Percentiles rank a stretch among this genome's conserved stretches.
Conservation (phyloP, 2,888 invertebrate genomes). For the Synanthedon formicaeformis region DNA sequence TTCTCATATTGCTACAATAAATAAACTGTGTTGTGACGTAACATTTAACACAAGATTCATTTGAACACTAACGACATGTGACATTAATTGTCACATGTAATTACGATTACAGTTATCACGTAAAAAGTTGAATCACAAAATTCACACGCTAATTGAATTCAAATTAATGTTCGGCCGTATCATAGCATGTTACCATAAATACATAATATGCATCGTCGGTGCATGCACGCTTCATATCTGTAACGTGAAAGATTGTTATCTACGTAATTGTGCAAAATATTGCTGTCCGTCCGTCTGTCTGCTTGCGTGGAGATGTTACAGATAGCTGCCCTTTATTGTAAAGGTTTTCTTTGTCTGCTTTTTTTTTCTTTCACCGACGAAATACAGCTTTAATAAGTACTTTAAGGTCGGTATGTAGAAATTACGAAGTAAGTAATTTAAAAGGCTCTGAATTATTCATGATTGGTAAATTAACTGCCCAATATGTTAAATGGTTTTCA, state of each 20-base stretch:
- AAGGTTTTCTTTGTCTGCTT: constrained; percentile 6
- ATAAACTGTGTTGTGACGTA: too few relatives aligned
- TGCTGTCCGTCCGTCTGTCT: constrained; percentile 37
- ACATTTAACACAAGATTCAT: too few relatives aligned
- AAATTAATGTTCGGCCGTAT: background rate
- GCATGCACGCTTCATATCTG: constrained; percentile 40
- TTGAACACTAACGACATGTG: background rate
- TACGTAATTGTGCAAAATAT: constrained; percentile 57
- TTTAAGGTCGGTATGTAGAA: background rate
- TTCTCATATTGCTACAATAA: too few relatives aligned
- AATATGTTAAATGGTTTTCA: background rate
- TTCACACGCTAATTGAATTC: background rate
- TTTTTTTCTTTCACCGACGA: constrained; percentile 1
- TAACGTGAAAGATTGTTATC: constrained; percentile 39
- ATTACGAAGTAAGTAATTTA: background rate
- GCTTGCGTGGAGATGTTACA: constrained; percentile 23
- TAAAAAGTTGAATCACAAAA: background rate
- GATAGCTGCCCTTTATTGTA: constrained; percentile 21
- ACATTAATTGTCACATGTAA: background rate
- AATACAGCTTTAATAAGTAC: background rate
- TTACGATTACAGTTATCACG: background rate
- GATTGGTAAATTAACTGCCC: background rate
- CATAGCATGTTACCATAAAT: background rate
- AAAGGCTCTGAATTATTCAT: background rate
- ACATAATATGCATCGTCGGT: constrained; percentile 16